A percentile compares a stretch with the other conserved stretches of the same genome.
Evolutionary conservation across 2,888 invertebrate species (phyloP).

Genomic region (Siphlonurus alternatus): DNA sequence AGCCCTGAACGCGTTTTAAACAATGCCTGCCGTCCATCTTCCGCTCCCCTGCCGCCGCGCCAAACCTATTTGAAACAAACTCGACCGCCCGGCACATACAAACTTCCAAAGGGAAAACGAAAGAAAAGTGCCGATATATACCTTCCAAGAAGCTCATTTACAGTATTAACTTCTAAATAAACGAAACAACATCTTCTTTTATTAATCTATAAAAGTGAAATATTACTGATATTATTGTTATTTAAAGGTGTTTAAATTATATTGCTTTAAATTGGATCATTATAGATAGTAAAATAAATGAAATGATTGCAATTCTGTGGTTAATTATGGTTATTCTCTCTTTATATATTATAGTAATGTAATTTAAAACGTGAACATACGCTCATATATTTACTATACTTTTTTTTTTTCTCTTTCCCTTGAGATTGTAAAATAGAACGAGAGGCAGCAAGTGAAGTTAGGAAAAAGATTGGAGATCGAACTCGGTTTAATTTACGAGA

Average conservation of each 20-base stretch:
- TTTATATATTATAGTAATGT: not conserved
- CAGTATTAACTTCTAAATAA: not conserved
- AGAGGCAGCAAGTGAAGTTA: not conserved
- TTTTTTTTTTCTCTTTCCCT: not conserved
- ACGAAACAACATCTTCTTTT: not conserved
- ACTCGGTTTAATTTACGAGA: conserved; percentile 2
- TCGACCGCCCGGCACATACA: not conserved
- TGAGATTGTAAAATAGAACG: not conserved
- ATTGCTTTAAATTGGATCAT: not conserved
- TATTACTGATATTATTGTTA: not conserved
- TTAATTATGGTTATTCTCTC: not conserved
- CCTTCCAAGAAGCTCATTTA: not conserved
- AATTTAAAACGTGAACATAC: too few relatives aligned
- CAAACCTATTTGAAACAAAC: not conserved
- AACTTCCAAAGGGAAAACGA: not conserved
- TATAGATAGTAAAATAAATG: not conserved
- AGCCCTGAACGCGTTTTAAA: not conserved
- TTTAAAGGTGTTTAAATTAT: not conserved
- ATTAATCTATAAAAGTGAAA: not conserved
- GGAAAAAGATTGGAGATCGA: conserved; percentile 1
- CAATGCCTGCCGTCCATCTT: not conserved
- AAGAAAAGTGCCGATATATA: not conserved
- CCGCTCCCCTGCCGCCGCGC: not conserved
- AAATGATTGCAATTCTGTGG: not conserved
- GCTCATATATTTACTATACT: too few relatives aligned